A percentile compares a stretch with the other conserved stretches of the same genome.
phyloP scores from a whole-genome alignment of 2,888 invertebrate genomes.

The Escarpia spicata region DNA sequence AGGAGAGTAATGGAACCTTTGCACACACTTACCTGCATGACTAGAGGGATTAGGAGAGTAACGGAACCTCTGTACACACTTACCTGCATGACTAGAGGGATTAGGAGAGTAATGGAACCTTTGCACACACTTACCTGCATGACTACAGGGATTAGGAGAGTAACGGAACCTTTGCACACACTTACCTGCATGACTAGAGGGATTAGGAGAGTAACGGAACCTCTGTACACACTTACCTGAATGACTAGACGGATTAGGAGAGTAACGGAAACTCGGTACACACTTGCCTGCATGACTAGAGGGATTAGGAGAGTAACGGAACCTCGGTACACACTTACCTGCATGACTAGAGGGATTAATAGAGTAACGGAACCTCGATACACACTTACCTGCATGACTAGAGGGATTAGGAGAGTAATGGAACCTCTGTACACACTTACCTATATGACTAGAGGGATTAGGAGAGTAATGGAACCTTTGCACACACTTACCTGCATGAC shows the following conservation, averaged over 20 bases:
- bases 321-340: background rate
- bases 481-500: constrained; percentile 77
- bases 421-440: background rate
- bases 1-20: constrained; percentile 70
- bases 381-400: background rate
- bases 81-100: constrained; percentile 84
- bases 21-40: constrained; percentile 77
- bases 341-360: background rate
- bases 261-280: background rate
- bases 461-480: constrained; percentile 80
- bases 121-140: constrained; percentile 73
- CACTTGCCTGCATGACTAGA: background rate
- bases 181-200: background rate
- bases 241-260: background rate
- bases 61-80: constrained; percentile 73
- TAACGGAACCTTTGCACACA: background rate
- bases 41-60: constrained; percentile 81
- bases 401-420: no score
- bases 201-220: no score
- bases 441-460: constrained; percentile 80
- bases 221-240: background rate
- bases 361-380: background rate
- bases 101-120: constrained; percentile 80
- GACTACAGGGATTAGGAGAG: background rate
- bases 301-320: no score